Percentiles rank a stretch among this genome's conserved stretches.
These are phyloP conservation scores for Nysson spinosus DNA, from an alignment of 2,888 invertebrate species.

Conservation along the genomic window DNA sequence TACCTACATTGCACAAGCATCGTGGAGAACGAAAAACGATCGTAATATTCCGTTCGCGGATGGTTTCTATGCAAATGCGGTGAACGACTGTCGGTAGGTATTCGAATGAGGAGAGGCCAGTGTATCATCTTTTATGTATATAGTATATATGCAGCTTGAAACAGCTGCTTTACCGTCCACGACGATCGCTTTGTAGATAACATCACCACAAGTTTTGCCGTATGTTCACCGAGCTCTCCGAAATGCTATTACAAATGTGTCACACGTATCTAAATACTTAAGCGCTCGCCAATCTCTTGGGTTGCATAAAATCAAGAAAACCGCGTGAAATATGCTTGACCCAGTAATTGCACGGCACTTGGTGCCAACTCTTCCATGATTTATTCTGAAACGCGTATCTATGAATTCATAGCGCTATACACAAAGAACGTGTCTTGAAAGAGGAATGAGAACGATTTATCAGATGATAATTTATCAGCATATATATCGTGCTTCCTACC, in stretches of 20 bases:
- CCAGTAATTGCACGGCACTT: slow-evolving; percentile 34
- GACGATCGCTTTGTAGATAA: slow-evolving; percentile 46
- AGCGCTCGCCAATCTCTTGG: slow-evolving; percentile 36
- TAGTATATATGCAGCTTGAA: slow-evolving; percentile 24
- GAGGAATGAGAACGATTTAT: slow-evolving; percentile 21
- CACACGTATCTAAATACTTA: slow-evolving; percentile 13
- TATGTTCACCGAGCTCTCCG: slow-evolving; percentile 23
- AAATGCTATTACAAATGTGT: slow-evolving; percentile 48
- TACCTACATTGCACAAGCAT: slow-evolving; percentile 23
- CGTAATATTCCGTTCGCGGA: slow-evolving; percentile 52
- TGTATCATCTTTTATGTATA: slow-evolving; percentile 52
- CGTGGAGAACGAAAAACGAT: slow-evolving; percentile 51
- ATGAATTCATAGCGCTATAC: slow-evolving; percentile 33
- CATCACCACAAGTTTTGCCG: slow-evolving; percentile 35
- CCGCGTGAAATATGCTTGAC: slow-evolving; percentile 32
- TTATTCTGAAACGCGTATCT: slow-evolving; percentile 23
- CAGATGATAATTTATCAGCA: slow-evolving; percentile 11
- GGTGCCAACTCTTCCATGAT: slow-evolving; percentile 33
- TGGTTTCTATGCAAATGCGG: slow-evolving; percentile 59
- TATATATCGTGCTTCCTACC: slow-evolving; percentile 19
- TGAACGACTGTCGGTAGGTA: slow-evolving; percentile 54
- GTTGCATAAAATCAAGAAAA: slow-evolving; percentile 35
- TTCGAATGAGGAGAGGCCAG: slow-evolving; percentile 40
- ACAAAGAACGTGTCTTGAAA: slow-evolving; percentile 17
- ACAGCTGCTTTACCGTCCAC: slow-evolving; percentile 48